phyloP scores from a whole-genome alignment of 2,113 vertebrate genomes.

The Pao palembangensis region DNA sequence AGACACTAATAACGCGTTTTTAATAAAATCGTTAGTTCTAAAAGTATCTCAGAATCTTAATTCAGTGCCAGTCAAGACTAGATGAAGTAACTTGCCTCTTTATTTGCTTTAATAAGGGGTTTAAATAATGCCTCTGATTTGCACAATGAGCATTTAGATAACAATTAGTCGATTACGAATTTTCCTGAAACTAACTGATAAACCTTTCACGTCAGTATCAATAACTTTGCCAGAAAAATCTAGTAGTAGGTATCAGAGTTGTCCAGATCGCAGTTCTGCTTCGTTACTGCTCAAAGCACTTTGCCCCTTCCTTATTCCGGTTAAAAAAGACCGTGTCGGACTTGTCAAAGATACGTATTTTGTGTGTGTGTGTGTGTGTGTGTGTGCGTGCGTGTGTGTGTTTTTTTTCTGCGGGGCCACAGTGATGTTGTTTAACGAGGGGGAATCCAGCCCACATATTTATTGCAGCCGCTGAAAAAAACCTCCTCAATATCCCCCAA shows the following conservation, averaged over 20 bases:
- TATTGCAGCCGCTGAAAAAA: constrained; percentile 85
- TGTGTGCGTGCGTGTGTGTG: constrained; percentile 58
- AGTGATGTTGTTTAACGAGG: constrained; percentile 75
- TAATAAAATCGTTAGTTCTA: too few relatives aligned
- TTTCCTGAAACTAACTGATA: not conserved
- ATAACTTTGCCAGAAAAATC: constrained; percentile 82
- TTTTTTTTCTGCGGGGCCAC: constrained; percentile 8
- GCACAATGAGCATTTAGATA: too few relatives aligned
- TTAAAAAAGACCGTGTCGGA: constrained; percentile 36
- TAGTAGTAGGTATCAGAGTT: too few relatives aligned
- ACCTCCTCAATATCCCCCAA: constrained; percentile 91
- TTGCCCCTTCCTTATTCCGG: too few relatives aligned
- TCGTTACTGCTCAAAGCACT: constrained; percentile 20
- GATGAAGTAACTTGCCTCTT: too few relatives aligned
- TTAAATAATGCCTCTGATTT: too few relatives aligned
- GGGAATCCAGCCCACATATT: constrained; percentile 88
- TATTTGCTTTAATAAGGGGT: too few relatives aligned
- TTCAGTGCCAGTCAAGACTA: too few relatives aligned
- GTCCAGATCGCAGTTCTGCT: constrained; percentile 64
- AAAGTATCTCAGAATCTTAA: too few relatives aligned
- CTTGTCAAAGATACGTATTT: constrained; percentile 39
- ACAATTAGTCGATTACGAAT: too few relatives aligned
- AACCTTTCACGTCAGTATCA: constrained; percentile 83
- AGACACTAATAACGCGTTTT: too few relatives aligned
- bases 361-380: constrained; percentile 58